phyloP scores from a whole-genome alignment of 37 sponge, comb jelly and placozoan genomes.

The Aplysina aerophoba region DNA sequence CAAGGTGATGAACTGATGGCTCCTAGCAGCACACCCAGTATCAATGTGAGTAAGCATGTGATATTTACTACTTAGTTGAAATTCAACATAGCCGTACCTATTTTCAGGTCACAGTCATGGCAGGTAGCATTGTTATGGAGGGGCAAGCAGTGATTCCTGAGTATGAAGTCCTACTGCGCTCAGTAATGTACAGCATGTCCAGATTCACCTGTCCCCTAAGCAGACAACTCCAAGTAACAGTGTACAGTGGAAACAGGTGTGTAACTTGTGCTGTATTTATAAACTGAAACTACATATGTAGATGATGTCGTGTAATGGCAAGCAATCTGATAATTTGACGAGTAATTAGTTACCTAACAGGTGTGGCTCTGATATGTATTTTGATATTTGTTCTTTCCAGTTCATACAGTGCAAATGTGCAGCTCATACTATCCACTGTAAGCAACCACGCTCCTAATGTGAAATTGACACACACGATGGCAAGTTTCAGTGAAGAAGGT shows the following conservation, averaged over 20 bases:
- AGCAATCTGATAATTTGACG: too few relatives aligned
- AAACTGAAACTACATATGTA: not conserved
- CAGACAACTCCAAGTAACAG: slow-evolving; percentile 25
- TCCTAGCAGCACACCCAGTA: not conserved
- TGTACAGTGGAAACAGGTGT: slow-evolving; percentile 36
- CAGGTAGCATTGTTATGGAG: not conserved
- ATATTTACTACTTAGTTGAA: too few relatives aligned
- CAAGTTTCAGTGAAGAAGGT: slow-evolving; percentile 44
- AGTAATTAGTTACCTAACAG: too few relatives aligned
- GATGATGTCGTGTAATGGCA: not conserved
- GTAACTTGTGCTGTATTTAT: not conserved
- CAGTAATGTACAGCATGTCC: not conserved
- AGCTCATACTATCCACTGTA: slow-evolving; percentile 21
- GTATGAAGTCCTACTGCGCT: slow-evolving; percentile 12
- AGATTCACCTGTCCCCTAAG: slow-evolving; percentile 46
- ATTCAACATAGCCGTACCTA: too few relatives aligned
- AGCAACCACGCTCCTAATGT: slow-evolving; percentile 54
- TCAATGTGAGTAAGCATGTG: not conserved
- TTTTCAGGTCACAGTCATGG: too few relatives aligned
- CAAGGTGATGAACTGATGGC: not conserved
- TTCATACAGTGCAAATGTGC: not conserved
- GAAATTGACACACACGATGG: not conserved
- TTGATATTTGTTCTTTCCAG: not conserved
- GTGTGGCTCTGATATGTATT: too few relatives aligned
- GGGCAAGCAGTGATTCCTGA: not conserved